Evolutionary conservation across 2,113 vertebrate genomes (phyloP).

Genomic region (Cervus canadensis): DNA sequence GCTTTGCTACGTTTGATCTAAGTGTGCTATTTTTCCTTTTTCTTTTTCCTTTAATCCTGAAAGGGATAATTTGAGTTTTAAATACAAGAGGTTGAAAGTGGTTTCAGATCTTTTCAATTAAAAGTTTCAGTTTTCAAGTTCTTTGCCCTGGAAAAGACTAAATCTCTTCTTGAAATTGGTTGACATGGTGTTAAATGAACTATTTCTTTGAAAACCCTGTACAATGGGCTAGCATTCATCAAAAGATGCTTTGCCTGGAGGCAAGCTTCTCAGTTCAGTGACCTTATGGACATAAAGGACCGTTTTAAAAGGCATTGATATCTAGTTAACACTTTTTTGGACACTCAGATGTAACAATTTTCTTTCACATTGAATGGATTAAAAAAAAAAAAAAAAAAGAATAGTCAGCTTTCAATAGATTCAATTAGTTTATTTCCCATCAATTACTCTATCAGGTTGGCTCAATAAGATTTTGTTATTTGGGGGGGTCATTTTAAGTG

Average conservation of each 20-base stretch:
- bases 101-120: constrained; percentile 56
- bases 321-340: constrained; percentile 60
- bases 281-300: constrained; percentile 59
- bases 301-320: constrained; percentile 62
- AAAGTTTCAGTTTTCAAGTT: constrained; percentile 63
- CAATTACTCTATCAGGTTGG: constrained; percentile 58
- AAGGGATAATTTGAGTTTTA: constrained; percentile 63
- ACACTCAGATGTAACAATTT: constrained; percentile 68
- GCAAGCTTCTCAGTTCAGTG: constrained; percentile 60
- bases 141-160: constrained; percentile 46
- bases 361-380: constrained; percentile 60
- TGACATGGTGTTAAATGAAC: constrained; percentile 41
- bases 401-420: constrained; percentile 63
- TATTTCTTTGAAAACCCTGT: constrained; percentile 65
- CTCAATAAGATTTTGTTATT: constrained; percentile 68
- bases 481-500: constrained; percentile 72
- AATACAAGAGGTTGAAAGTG: constrained; percentile 58
- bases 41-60: constrained; percentile 14
- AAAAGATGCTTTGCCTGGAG: constrained; percentile 49
- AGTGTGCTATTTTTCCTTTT: neutral
- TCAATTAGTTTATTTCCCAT: constrained; percentile 60
- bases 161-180: constrained; percentile 47
- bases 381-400: constrained; percentile 67
- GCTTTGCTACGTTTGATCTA: constrained; percentile 35
- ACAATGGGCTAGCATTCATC: constrained; percentile 25